These are phyloP conservation scores for Plagiodera versicolora DNA, from an alignment of 2,888 invertebrate species.

Conservation along the genomic window DNA sequence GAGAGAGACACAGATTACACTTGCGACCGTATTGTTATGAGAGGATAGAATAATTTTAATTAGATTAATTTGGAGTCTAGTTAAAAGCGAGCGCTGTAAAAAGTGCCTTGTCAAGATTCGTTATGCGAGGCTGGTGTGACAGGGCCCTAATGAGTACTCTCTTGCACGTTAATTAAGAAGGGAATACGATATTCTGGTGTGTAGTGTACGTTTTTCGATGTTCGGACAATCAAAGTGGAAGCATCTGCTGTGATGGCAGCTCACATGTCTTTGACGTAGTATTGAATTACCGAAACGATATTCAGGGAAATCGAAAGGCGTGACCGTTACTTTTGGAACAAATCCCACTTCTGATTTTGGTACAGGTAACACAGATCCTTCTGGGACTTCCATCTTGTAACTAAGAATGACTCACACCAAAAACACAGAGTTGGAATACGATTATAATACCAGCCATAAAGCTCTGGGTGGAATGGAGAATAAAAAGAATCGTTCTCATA, in stretches of 20 bases:
- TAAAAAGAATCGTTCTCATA: constrained; percentile 26
- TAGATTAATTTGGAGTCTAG: constrained; percentile 54
- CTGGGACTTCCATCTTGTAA: too few species aligned
- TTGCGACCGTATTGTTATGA: constrained; percentile 32
- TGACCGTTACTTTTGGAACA: too few species aligned
- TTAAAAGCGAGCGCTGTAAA: constrained; percentile 52
- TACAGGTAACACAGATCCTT: too few species aligned
- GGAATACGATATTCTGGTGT: constrained; percentile 49
- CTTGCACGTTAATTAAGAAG: constrained; percentile 53
- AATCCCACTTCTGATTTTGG: too few species aligned
- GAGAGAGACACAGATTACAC: constrained; percentile 38
- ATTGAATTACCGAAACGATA: background rate
- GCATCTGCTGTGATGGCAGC: constrained; percentile 16
- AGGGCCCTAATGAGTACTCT: constrained; percentile 54
- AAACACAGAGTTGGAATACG: background rate
- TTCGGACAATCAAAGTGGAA: constrained; percentile 40
- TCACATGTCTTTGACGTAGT: constrained; percentile 2
- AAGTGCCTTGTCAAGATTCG: constrained; percentile 55
- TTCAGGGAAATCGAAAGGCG: too few species aligned
- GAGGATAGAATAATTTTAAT: constrained; percentile 51
- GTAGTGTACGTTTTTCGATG: constrained; percentile 38
- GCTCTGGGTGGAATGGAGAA: constrained; percentile 12
- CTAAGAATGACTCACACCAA: background rate
- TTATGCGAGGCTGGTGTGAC: constrained; percentile 54
- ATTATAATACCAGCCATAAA: background rate